Base-by-base conservation (phyloP, 2,888 invertebrate genomes). In the Calliopum simillimum region DNA sequence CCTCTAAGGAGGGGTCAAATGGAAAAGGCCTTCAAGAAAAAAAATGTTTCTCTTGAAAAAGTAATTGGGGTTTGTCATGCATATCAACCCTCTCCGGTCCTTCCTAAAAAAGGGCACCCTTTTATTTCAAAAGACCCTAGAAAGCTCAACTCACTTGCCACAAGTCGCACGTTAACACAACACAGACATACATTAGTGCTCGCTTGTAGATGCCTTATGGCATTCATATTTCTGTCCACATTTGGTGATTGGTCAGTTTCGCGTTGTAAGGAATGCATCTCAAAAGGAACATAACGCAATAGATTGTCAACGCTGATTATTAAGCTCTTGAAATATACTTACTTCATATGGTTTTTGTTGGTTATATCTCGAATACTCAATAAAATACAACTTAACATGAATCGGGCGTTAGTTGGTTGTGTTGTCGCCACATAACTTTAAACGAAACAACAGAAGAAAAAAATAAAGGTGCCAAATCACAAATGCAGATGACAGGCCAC, bases 221-320 rank as follows among this genome's bases (percentile, higher is more conserved):
- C 58, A 41, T 67, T 19, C 59, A 49, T 14, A 58, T 14, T 41
- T 58, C 19, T 6, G 4, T 67, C 21, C 41, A 49, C 59, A n/a
- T 12, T 33, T 47, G 16, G 33, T 46, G 65, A 66, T 66, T 66
- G 65, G 65, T 66, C 65, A 66, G 46, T 33, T 33, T 33, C 44
- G 4, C 55, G 8, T 12, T 56, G 51, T 8, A 33, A 33, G 8
- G 63, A 63, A 63, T 53, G 65, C 56, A 21, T 12, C 65, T 13
- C 14, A 74, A 74, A 74, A 74, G 71, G 71, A 71, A 71, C 73
- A 64, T 71, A 62, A 66, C 56, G 55, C 43, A 63, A 67, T 73
- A 82, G 83, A 81, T 83, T 76, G 77, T 33, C 74, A 77, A 76
- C 78, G 79, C 79, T 82, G 82, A 82, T 82, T 83, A 82, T 80